Base-by-base conservation (phyloP, 1,140 invertebrate species). In the Lordiphosa mommai region DNA sequence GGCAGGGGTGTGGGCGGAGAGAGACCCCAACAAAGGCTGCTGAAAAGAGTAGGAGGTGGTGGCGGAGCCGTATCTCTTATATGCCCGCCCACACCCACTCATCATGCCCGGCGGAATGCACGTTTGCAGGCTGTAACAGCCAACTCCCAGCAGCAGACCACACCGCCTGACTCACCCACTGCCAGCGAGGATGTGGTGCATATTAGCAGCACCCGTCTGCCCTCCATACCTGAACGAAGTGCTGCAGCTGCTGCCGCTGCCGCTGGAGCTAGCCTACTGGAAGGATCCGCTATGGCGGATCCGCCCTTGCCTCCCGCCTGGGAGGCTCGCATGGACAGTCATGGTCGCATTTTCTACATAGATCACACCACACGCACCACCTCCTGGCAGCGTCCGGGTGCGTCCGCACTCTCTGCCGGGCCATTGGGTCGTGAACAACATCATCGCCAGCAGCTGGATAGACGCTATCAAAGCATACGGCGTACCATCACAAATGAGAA, bases 291-390 rank as follows among this genome's bases (percentile, higher is more conserved):
- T 38, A 90, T 90, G 61, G 52, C 38, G 16, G 86, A 87, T 47
- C 95, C 97, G 88, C 94, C 95, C 12, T 88, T 97, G 60, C 96
- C 96, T 32, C 93, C 95, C 92, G 94, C 94, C 13, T 98, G 96
- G 96, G 96, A 98, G 91, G 96, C 96, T 1, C 92, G 96, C 43
- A 96, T 97, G 89, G 96, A 98, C 86, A 96, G 95, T 70, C 96
- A 97, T 79, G 96, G 96, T 0, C 91, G 96, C 36, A 94, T 97
- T 44, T 97, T 98, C 88, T 98, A 97, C 80, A 96, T 98, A 33
- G 96, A 98, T 89, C 96, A 98, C 84, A 91, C 96, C 1, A 96
- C 96, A 70, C 91, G 96, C n/a, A 97, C 94, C 8, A 98, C 96
- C 3, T 97, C 96, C 10, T 98, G 96, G 97, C 94, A 95, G 71